These are phyloP conservation scores for Pardosa pseudoannulata DNA, from an alignment of 2,888 invertebrate genomes.

Conservation along the genomic window DNA sequence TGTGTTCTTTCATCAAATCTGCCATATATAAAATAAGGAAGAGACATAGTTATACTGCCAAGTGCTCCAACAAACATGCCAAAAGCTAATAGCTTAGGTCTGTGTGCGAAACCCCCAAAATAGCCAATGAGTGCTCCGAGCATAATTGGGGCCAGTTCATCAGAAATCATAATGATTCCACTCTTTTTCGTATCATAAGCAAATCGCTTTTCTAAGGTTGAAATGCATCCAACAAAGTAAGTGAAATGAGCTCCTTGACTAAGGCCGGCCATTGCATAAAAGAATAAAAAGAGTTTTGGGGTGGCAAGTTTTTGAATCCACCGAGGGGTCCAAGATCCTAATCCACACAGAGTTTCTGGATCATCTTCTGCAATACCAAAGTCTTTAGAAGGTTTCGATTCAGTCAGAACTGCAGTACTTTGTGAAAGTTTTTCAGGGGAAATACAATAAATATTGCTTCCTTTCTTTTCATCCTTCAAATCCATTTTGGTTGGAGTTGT, in stretches of 20 bases:
- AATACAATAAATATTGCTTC: constrained; percentile 24
- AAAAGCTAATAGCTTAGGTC: constrained; percentile 68
- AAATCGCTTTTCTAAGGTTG: constrained; percentile 73
- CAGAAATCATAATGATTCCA: constrained; percentile 73
- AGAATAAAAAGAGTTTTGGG: constrained; percentile 65
- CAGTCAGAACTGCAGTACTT: constrained; percentile 43
- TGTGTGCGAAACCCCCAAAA: constrained; percentile 68
- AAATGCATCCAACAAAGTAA: constrained; percentile 69
- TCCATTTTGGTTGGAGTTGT: constrained; percentile 33
- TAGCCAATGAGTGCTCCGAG: constrained; percentile 72
- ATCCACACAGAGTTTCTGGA: constrained; percentile 59
- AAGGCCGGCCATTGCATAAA: constrained; percentile 68
- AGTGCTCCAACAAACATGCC: constrained; percentile 63
- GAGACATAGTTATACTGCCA: constrained; percentile 55
- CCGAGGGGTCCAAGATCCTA: constrained; percentile 71
- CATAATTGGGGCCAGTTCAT: constrained; percentile 67
- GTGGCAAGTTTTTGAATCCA: constrained; percentile 73
- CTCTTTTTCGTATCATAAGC: constrained; percentile 73
- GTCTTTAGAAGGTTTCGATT: background rate
- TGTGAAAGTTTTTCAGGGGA: constrained; percentile 45
- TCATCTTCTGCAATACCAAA: constrained; percentile 13
- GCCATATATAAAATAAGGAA: constrained; percentile 71
- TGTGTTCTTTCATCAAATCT: constrained; percentile 13
- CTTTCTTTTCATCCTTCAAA: constrained; percentile 30
- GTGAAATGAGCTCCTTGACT: constrained; percentile 73